Conservation (phyloP, 2,113 vertebrate genomes). For the Neopipo cinnamomea region DNA sequence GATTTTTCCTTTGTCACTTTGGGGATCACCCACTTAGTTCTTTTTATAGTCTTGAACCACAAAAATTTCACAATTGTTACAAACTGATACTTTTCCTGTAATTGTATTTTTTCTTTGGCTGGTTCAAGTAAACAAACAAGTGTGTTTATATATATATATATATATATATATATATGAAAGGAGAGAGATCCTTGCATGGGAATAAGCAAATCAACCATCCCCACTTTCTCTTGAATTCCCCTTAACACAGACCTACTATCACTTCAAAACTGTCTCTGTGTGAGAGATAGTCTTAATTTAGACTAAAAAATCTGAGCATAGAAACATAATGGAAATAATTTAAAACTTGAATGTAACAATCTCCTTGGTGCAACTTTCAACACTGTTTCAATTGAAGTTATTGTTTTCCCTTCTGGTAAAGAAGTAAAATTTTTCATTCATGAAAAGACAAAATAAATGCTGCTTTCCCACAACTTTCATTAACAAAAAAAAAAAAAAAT, state of each 20-base stretch:
- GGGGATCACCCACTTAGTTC: not conserved
- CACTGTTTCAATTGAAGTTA: not conserved
- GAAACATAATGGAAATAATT: not conserved
- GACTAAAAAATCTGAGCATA: not conserved
- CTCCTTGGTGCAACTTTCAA: not conserved
- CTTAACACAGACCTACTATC: not conserved
- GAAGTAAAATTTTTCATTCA: not conserved
- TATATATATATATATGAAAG: not conserved
- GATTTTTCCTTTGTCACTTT: conserved; percentile 17
- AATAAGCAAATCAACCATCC: not conserved
- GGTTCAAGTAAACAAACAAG: not conserved
- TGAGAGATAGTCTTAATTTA: not conserved
- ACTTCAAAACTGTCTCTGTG: not conserved
- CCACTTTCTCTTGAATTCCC: not conserved
- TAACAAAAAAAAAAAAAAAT: not conserved
- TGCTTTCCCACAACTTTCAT: not conserved
- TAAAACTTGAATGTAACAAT: not conserved
- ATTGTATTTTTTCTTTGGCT: not conserved
- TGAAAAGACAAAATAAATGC: not conserved
- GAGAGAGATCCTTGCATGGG: not conserved
- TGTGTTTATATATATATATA: not conserved
- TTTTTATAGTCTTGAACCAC: conserved; percentile 11
- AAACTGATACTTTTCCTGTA: not conserved
- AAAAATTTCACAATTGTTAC: conserved; percentile 33
- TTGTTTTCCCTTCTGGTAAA: not conserved